A percentile compares a stretch with the other conserved stretches of the same genome.
These are phyloP conservation scores for Sylvia atricapilla DNA, from an alignment of 2,113 vertebrate genomes.

Conservation along the genomic window DNA sequence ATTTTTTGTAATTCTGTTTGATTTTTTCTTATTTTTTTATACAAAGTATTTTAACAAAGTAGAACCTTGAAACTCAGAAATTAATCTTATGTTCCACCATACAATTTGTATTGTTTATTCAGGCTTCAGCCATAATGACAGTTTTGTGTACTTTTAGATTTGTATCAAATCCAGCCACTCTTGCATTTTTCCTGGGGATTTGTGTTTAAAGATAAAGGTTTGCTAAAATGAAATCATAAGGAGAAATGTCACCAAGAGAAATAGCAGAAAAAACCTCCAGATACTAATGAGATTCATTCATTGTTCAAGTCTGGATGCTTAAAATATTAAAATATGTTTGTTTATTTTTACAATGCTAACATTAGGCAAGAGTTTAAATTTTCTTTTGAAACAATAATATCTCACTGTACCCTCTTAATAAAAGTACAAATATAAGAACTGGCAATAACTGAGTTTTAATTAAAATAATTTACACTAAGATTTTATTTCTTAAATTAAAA, in stretches of 20 bases:
- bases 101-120: not conserved
- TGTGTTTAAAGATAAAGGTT: not conserved
- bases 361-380: not conserved
- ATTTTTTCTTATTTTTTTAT: not conserved
- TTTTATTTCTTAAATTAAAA: not conserved
- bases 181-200: not conserved
- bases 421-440: slow-evolving; percentile 10
- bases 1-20: slow-evolving; percentile 17
- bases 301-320: not conserved
- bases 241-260: not conserved
- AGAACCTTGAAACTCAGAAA: not conserved
- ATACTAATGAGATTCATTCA: not conserved
- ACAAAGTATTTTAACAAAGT: not conserved
- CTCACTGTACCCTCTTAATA: not conserved
- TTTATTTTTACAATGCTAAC: not conserved
- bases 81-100: slow-evolving; percentile 6
- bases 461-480: not conserved
- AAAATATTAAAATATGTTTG: slow-evolving; percentile 10
- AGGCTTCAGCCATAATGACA: not conserved
- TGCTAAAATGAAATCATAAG: not conserved
- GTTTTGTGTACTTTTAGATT: not conserved
- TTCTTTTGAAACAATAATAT: not conserved
- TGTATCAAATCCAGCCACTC: not conserved
- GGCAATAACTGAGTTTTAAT: not conserved
- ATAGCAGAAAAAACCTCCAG: not conserved